Percentiles rank a stretch among this genome's conserved stretches.
phyloP scores from a whole-genome alignment of 2,888 invertebrate species.

The Erebia palarica region DNA sequence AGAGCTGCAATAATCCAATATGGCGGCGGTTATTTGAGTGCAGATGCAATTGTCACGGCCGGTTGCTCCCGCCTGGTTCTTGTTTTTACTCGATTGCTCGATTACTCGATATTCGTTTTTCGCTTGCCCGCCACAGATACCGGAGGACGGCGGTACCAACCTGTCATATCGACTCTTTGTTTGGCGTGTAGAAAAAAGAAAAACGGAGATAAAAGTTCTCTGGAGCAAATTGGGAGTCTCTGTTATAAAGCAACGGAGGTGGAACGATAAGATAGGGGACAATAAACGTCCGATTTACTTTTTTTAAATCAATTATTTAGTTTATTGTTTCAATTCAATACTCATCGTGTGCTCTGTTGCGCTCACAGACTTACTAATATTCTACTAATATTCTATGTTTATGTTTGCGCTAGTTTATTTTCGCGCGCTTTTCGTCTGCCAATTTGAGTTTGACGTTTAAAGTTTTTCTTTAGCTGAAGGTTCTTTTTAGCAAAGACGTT shows the following conservation, averaged over 20 bases:
- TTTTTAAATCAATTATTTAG: constrained; percentile 71
- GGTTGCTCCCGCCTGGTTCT: constrained; percentile 64
- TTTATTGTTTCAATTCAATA: constrained; percentile 67
- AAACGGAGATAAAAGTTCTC: constrained; percentile 73
- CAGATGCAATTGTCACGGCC: constrained; percentile 79
- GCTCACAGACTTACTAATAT: constrained; percentile 44
- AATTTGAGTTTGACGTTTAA: constrained; percentile 55
- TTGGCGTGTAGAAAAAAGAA: constrained; percentile 68
- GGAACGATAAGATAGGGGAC: constrained; percentile 79
- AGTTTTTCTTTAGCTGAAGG: constrained; percentile 43
- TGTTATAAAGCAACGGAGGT: constrained; percentile 79
- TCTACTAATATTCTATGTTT: too few species aligned
- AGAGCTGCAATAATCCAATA: constrained; percentile 75
- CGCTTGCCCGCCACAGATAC: constrained; percentile 70
- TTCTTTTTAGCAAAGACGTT: too few species aligned
- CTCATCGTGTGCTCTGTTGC: constrained; percentile 52
- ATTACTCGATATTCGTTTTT: constrained; percentile 76
- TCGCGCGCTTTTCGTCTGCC: constrained; percentile 62
- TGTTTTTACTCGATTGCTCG: constrained; percentile 77
- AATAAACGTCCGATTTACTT: constrained; percentile 77
- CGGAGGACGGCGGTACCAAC: constrained; percentile 55
- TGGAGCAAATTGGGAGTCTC: constrained; percentile 80
- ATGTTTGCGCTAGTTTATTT: constrained; percentile 61
- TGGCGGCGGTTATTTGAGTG: constrained; percentile 64
- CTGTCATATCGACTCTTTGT: constrained; percentile 80